A percentile compares a stretch with the other conserved stretches of the same genome.
Conservation (phyloP, 2,797 vertebrate species). For the Propithecus perrieri region DNA sequence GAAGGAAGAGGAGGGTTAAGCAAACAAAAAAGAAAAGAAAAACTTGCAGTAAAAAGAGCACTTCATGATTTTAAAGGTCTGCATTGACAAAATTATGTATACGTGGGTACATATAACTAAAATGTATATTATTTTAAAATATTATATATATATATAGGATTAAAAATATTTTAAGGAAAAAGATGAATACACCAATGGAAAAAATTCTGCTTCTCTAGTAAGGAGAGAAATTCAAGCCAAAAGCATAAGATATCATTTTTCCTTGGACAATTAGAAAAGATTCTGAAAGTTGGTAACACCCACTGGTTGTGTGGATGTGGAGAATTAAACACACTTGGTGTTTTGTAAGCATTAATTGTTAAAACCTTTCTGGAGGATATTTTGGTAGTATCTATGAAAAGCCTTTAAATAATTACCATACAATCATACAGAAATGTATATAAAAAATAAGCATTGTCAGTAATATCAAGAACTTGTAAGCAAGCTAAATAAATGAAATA, state of each 20-base stretch:
- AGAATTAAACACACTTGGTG: slow-evolving; percentile 1
- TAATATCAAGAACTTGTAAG: background rate
- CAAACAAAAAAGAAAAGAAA: slow-evolving; percentile 20
- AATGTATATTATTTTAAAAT: background rate
- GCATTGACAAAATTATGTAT: slow-evolving; percentile 3
- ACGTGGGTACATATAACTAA: background rate
- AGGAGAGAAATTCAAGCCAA: slow-evolving; percentile 4
- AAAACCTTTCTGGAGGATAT: background rate
- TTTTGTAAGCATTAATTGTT: background rate
- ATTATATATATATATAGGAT: background rate
- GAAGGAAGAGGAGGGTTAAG: background rate
- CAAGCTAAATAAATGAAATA: slow-evolving; percentile 40
- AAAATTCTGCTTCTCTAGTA: background rate
- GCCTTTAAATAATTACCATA: background rate
- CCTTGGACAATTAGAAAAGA: background rate
- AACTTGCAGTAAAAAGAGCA: background rate
- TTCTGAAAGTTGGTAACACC: background rate
- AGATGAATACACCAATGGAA: background rate
- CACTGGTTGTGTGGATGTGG: background rate
- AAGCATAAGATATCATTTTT: background rate
- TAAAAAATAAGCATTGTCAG: background rate
- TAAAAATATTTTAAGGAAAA: slow-evolving; percentile 47
- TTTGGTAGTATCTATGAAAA: background rate
- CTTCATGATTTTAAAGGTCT: background rate
- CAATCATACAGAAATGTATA: background rate